These are phyloP conservation scores for Drosophila arizonae DNA, from an alignment of 1,140 invertebrate species.

Conservation along the genomic window DNA sequence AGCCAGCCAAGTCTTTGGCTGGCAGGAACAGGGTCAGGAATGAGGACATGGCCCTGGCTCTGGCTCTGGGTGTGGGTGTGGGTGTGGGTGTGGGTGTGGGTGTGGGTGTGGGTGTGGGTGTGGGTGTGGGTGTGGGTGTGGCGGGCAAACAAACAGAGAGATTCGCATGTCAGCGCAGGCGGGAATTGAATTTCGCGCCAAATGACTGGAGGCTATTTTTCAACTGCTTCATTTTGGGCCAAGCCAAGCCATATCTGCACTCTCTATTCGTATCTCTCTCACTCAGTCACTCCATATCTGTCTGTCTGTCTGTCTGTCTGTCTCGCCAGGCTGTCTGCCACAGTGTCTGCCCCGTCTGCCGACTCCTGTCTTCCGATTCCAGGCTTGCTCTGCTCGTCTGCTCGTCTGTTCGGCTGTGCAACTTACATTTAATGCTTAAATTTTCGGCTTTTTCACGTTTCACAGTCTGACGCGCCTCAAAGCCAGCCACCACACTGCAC, in stretches of 20 bases:
- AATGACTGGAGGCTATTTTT: slow-evolving; percentile 76
- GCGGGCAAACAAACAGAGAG: slow-evolving; percentile 32
- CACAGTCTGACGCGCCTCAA: slow-evolving; percentile 77
- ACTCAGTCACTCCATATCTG: background rate
- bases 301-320: background rate
- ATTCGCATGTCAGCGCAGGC: slow-evolving; percentile 76
- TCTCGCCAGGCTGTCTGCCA: background rate
- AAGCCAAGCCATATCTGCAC: slow-evolving; percentile 53
- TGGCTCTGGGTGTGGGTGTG: background rate
- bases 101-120: too few species aligned
- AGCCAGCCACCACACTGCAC: slow-evolving; percentile 56
- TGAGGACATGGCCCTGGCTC: too few species aligned
- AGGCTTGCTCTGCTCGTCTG: slow-evolving; percentile 14
- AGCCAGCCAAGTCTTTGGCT: slow-evolving; percentile 12
- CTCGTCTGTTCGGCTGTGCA: slow-evolving; percentile 19
- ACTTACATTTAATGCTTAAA: slow-evolving; percentile 75
- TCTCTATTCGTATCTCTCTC: slow-evolving; percentile 40
- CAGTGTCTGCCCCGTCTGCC: background rate
- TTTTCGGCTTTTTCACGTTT: slow-evolving; percentile 75
- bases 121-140: background rate
- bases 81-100: background rate
- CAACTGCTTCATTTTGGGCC: slow-evolving; percentile 66
- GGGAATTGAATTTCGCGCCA: slow-evolving; percentile 81
- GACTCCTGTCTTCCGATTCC: background rate
- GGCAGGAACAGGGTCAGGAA: background rate